Base-by-base conservation (phyloP, 2,888 invertebrate genomes). In the Lasioglossum lativentre region DNA sequence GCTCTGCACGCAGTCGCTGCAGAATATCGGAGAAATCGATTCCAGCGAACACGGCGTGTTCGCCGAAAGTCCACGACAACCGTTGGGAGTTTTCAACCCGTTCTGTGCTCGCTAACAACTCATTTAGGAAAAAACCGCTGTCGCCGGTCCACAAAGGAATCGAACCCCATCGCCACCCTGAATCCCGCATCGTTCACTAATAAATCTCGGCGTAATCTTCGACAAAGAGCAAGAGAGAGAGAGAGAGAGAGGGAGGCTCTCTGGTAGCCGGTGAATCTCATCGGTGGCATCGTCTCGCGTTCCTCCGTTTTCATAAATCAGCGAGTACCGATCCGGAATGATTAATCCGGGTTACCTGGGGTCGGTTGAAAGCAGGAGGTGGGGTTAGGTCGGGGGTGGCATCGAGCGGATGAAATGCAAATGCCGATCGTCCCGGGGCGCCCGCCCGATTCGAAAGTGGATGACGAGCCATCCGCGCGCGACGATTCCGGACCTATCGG, bases 251-350 rank as follows among this genome's bases (percentile, higher is more conserved):
- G 16, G 14, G 27, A 2, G 16, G 5, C 5, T 1, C 5, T 1
- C 6, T 42, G 30, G 75, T 66, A 66, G 59, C 6, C 30, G n/a
- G 47, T 34, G 82, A 75, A 78, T 78, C 77, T 63, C 59, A 75
- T 82, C 63, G 70, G 63, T 30, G 27, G 27, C 30, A 63, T 34
- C 27, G 73, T 73, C 78, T 80, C 70, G 45, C 45, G 73, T 72
- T 72, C 73, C 76, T 79, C 77, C 74, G 81, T 87, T 87, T 87
- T 86, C 87, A 86, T 87, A 87, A 87, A 86, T 87, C 87, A 87
- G 81, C 83, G 63, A 79, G 86, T 86, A 87, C 86, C 86, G 84
- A 80, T 40, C 83, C 83, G 83, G 86, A 86, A 87, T 86, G 86
- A 86, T 87, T 87, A 87, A 87, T 87, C 87, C 84, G 63, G 76